Conservation (phyloP, 2,888 invertebrate species). For the Dynastes hyllus region DNA sequence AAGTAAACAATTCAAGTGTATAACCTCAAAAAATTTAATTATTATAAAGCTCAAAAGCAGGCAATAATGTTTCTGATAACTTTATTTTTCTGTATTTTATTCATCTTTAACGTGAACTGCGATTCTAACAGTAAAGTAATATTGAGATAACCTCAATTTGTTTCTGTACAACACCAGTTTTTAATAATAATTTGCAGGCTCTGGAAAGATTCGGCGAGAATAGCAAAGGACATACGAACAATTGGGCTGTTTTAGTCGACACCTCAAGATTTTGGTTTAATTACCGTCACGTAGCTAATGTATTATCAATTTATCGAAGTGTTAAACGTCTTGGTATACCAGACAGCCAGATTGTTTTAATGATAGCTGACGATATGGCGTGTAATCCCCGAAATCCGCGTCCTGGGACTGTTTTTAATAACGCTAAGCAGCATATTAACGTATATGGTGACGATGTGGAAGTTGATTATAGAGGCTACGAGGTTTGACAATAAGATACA, state of each 20-base stretch:
- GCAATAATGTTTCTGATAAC: conserved; percentile 5
- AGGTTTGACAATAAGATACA: conserved; percentile 72
- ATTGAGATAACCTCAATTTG: not conserved
- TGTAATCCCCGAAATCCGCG: conserved; percentile 98
- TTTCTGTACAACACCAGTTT: not conserved
- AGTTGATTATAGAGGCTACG: conserved; percentile 97
- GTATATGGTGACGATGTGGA: conserved; percentile 99
- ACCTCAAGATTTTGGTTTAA: conserved; percentile 99
- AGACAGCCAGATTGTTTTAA: conserved; percentile 97
- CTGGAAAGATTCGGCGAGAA: conserved; percentile 55
- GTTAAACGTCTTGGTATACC: conserved; percentile 99
- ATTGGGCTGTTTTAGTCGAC: conserved; percentile 99
- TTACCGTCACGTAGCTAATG: conserved; percentile 99
- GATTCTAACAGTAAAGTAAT: conserved; percentile 1
- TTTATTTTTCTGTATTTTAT: not conserved
- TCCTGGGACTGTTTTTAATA: conserved; percentile 98
- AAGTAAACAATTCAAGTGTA: not conserved
- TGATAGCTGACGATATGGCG: conserved; percentile 99
- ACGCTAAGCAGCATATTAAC: conserved; percentile 97
- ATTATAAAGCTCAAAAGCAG: not conserved
- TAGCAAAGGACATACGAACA: conserved; percentile 88
- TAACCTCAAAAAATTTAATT: conserved; percentile 6
- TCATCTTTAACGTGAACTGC: conserved; percentile 13
- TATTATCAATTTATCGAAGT: conserved; percentile 97
- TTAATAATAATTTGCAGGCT: conserved; percentile 36